Evolutionary conservation across 2,888 invertebrate species (phyloP).

Genomic region (Strigamia transsilvanica): DNA sequence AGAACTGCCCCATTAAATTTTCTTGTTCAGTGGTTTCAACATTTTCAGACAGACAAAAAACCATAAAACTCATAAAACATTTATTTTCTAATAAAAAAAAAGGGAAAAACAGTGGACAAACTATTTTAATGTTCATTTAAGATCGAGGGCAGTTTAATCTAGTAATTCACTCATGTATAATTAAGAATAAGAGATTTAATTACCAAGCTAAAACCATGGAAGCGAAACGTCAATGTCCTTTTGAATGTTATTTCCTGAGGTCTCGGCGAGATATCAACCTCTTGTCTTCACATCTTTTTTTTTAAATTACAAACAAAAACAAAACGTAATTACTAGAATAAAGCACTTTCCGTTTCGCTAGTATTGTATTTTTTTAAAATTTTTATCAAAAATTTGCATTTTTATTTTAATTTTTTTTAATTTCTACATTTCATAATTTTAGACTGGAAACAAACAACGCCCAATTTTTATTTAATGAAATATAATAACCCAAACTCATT

Average conservation of each 20-base stretch:
- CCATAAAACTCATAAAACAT: conserved; percentile 21
- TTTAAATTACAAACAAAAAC: neutral
- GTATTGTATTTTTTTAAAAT: neutral
- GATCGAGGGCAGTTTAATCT: conserved; percentile 37
- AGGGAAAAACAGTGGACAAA: neutral
- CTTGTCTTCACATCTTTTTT: conserved; percentile 18
- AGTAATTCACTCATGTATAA: conserved; percentile 47
- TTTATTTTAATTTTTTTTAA: neutral
- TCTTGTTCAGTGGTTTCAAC: neutral
- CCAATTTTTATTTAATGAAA: conserved; percentile 29
- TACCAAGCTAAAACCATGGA: conserved; percentile 6
- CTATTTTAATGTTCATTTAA: conserved; percentile 18
- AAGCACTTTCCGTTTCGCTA: neutral
- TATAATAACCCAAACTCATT: conserved; percentile 14
- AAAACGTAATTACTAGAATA: neutral
- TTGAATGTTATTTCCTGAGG: conserved; percentile 18
- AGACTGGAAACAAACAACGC: neutral
- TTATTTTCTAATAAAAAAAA: neutral
- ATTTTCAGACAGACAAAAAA: too few relatives aligned
- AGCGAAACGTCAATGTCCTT: conserved; percentile 43
- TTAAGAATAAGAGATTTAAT: conserved; percentile 38
- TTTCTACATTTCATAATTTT: neutral
- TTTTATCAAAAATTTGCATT: neutral
- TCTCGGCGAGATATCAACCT: conserved; percentile 10
- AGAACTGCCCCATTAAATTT: neutral